phyloP scores from a whole-genome alignment of 92 coral and sea anemone species.

The Siderastrea siderea region DNA sequence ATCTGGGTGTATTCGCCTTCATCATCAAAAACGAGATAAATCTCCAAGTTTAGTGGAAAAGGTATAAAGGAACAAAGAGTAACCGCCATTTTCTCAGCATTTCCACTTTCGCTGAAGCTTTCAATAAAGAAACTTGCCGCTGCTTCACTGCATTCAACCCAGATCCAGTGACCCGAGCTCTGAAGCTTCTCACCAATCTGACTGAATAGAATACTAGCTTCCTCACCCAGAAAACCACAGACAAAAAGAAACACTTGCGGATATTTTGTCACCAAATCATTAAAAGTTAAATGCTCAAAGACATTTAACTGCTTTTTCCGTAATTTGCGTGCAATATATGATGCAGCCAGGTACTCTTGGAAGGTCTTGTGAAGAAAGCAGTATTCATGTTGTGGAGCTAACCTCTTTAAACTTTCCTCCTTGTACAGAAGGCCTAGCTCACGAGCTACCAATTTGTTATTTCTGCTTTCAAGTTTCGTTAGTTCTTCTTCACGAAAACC shows the following conservation, averaged over 20 bases:
- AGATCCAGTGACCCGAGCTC: not conserved
- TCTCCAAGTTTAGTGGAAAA: not conserved
- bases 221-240: not conserved
- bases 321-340: not conserved
- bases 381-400: constrained; percentile 14
- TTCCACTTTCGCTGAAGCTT: not conserved
- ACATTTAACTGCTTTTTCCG: not conserved
- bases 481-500: not conserved
- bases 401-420: constrained; percentile 12
- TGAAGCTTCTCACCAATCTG: not conserved
- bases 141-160: not conserved
- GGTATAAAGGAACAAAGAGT: not conserved
- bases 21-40: no score
- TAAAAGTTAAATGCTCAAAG: not conserved
- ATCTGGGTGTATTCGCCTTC: no score
- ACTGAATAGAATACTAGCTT: not conserved
- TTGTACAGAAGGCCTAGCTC: not conserved
- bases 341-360: constrained; percentile 12
- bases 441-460: not conserved
- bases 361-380: constrained; percentile 25
- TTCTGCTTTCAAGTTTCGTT: not conserved
- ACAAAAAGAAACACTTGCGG: constrained; percentile 7
- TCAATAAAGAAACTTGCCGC: not conserved
- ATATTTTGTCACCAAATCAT: not conserved
- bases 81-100: not conserved